These are phyloP conservation scores for Pungitius pungitius DNA, from an alignment of 2,113 vertebrate species.

Conservation along the genomic window DNA sequence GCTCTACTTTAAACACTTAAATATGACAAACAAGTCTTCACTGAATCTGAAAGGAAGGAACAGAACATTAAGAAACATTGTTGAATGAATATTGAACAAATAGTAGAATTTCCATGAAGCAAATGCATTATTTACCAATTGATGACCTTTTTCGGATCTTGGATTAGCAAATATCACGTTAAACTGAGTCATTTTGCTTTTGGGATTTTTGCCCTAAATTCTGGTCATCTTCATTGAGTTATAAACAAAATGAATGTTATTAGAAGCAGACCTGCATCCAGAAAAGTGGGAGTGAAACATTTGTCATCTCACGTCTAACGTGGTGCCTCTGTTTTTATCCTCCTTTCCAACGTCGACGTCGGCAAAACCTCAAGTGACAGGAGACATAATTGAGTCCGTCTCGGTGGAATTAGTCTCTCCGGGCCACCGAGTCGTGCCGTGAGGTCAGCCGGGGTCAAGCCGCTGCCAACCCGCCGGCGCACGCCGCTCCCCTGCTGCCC, in stretches of 20 bases:
- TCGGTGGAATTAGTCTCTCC: slow-evolving; percentile 48
- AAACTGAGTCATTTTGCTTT: slow-evolving; percentile 17
- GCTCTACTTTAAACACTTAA: not conserved
- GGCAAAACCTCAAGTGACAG: slow-evolving; percentile 44
- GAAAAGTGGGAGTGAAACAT: no score
- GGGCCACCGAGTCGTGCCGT: slow-evolving; percentile 8
- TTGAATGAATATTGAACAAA: slow-evolving; percentile 10
- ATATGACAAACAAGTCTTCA: not conserved
- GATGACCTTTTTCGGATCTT: not conserved
- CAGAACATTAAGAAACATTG: slow-evolving; percentile 26
- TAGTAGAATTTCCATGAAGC: slow-evolving; percentile 3
- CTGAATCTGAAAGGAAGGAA: slow-evolving; percentile 18
- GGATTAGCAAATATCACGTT: slow-evolving; percentile 13
- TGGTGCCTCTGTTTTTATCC: no score
- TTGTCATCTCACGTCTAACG: no score
- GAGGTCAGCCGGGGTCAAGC: slow-evolving; percentile 41
- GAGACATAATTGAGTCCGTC: slow-evolving; percentile 52
- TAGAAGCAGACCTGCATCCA: not conserved
- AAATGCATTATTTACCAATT: slow-evolving; percentile 13
- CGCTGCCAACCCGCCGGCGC: slow-evolving; percentile 23
- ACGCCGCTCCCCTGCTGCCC: slow-evolving; percentile 52
- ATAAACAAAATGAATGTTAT: slow-evolving; percentile 16
- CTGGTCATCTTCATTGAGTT: not conserved
- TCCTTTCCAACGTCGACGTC: no score
- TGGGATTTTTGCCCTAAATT: slow-evolving; percentile 12